A percentile compares a stretch with the other conserved stretches of the same genome.
Evolutionary conservation across 2,888 invertebrate genomes (phyloP).

Genomic region (Synanthedon vespiformis): DNA sequence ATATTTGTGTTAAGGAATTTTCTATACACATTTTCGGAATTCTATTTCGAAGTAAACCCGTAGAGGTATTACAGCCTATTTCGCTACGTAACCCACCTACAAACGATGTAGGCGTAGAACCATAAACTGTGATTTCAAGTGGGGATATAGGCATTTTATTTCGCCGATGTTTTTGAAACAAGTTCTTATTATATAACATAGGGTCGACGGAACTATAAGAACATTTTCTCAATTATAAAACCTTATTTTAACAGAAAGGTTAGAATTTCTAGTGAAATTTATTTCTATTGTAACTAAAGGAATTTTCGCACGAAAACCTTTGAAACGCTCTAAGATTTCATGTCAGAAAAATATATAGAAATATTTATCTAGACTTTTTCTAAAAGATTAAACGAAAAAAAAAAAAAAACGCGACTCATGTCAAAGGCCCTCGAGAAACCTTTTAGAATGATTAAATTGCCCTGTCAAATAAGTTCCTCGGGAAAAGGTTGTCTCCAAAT

Average conservation of each 20-base stretch:
- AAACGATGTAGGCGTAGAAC: conserved; percentile 1
- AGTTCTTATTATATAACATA: background rate
- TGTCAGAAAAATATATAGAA: too few species aligned
- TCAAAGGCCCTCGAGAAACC: background rate
- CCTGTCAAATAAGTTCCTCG: background rate
- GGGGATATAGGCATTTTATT: conserved; percentile 7
- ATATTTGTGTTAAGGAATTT: too few species aligned
- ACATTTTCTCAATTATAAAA: too few species aligned
- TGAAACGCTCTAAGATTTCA: too few species aligned
- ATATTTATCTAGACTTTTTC: background rate
- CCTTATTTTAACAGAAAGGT: too few species aligned
- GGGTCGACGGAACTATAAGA: too few species aligned
- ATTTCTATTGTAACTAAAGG: too few species aligned
- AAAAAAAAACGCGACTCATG: background rate
- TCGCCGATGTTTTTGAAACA: background rate
- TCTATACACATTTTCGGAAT: too few species aligned
- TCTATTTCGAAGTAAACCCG: too few species aligned
- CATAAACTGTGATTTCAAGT: conserved; percentile 7
- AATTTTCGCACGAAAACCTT: too few species aligned
- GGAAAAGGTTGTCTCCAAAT: background rate
- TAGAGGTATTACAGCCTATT: too few species aligned
- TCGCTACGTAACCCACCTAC: background rate
- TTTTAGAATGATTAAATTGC: background rate
- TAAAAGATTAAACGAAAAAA: background rate
- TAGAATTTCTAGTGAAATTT: too few species aligned